Conservation (phyloP, 2,113 vertebrate genomes). For the Sarotherodon lohbergeri region DNA sequence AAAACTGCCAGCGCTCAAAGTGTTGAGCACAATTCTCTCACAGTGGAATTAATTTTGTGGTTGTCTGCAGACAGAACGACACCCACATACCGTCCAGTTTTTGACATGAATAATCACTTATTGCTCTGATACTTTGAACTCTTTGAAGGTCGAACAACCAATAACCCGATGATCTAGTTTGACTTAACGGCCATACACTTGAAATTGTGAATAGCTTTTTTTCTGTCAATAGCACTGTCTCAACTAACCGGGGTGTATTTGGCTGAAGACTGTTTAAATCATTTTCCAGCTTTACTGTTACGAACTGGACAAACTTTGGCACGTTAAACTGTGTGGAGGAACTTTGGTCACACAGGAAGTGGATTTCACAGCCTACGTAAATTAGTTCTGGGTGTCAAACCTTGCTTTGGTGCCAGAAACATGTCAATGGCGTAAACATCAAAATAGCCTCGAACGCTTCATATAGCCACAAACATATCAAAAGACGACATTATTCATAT, state of each 20-base stretch:
- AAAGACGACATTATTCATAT: not conserved
- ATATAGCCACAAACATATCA: not conserved
- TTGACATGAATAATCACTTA: not conserved
- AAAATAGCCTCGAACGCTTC: not conserved
- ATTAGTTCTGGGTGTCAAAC: not conserved
- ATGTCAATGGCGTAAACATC: rapidly evolving
- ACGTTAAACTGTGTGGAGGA: not conserved
- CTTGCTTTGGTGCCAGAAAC: not conserved
- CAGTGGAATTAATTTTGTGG: not conserved
- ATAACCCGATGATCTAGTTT: not conserved
- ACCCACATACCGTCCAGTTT: not conserved
- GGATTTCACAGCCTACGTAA: not conserved
- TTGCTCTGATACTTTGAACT: not conserved
- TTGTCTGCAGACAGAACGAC: not conserved
- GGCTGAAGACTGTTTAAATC: not conserved
- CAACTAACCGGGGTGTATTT: not conserved
- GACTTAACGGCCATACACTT: not conserved
- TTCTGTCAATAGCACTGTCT: not conserved
- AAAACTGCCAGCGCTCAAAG: not conserved
- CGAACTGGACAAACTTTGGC: not conserved
- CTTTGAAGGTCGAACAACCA: not conserved
- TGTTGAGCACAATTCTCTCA: not conserved
- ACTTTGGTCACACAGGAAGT: not conserved
- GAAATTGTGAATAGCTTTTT: not conserved
- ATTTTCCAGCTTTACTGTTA: not conserved